Evolutionary conservation across 1,140 invertebrate genomes (phyloP), one percentile per base, ranked within the genome.

Genomic region (Aporrectodea caliginosa): DNA sequence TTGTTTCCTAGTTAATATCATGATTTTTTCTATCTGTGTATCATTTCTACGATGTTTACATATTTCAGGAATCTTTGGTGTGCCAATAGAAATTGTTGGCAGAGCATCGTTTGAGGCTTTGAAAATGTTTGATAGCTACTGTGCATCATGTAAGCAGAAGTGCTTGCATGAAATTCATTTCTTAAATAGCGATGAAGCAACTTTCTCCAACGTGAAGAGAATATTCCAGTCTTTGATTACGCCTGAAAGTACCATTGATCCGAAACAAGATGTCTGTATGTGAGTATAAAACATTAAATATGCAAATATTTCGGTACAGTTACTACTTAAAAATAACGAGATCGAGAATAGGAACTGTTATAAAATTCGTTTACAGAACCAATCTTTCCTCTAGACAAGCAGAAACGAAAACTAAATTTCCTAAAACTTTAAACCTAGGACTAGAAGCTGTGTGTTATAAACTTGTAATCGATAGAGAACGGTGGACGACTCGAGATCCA

Each of bases 61-160:
- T 58, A 58, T 58, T 58, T 58, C 43, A 58, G 43, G 43, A 58
- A 58, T 58, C 22, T 58, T 58, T 58, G 43, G 43, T 58, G 43
- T 58, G 6, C 43, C 43, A 12, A 12, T 58, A 22, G 22, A 58
- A 58, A 58, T 22, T 58, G 43, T 58, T 58, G 43, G 6, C 22
- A 22, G 22, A 22, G 43, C 43, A 12, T 58, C 43, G 22, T 58
- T 58, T 58, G 6, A 6, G 6, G 43, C 43, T 12, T 22, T 58
- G 43, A 22, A 58, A 58, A 22, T 12, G 22, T 58, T 58, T 22
- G 43, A 58, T 58, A 58, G 22, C 6, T 12, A 6, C 43, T 58
- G n/a, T n/a, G n/a, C 43, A 58, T 58, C 43, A 58, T 12, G 43
- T 12, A 22, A 22, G 6, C 43, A 58, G 43, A 58, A 22, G 22